Percentiles rank a stretch among this genome's conserved stretches.
phyloP scores from a whole-genome alignment of 2,113 vertebrate genomes.

The Addax nasomaculatus region DNA sequence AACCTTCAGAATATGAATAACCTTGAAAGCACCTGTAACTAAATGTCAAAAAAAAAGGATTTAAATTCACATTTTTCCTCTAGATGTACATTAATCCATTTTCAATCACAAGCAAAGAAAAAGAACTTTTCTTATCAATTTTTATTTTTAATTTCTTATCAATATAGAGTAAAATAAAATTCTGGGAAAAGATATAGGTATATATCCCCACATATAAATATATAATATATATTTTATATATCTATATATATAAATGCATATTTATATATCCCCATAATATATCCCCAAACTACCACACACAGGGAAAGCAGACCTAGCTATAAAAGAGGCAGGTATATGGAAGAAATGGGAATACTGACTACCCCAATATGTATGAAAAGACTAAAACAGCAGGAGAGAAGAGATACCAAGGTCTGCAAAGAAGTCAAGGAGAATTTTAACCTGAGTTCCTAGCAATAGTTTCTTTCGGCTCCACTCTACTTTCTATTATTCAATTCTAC shows the following conservation, averaged over 20 bases:
- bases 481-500: not conserved
- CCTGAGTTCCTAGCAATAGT: not conserved
- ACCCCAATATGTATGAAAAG: not conserved
- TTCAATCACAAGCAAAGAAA: not conserved
- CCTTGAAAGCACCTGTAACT: not conserved
- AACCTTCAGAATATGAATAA: not conserved
- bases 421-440: not conserved
- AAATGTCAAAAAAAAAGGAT: not conserved
- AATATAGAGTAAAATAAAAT: not conserved
- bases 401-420: not conserved
- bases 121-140: not conserved
- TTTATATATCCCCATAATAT: not conserved
- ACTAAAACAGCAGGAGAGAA: not conserved
- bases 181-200: not conserved
- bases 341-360: not conserved
- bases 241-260: too few species aligned
- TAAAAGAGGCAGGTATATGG: not conserved
- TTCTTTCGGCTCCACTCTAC: not conserved
- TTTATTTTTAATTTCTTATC: slow-evolving; percentile 19
- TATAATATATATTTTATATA: too few species aligned
- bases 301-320: not conserved
- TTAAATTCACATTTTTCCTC: not conserved
- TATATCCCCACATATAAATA: too few species aligned
- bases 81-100: not conserved
- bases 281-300: not conserved